Conservation (phyloP, 2,113 vertebrate species). For the Oxygymnocypris stewartii region DNA sequence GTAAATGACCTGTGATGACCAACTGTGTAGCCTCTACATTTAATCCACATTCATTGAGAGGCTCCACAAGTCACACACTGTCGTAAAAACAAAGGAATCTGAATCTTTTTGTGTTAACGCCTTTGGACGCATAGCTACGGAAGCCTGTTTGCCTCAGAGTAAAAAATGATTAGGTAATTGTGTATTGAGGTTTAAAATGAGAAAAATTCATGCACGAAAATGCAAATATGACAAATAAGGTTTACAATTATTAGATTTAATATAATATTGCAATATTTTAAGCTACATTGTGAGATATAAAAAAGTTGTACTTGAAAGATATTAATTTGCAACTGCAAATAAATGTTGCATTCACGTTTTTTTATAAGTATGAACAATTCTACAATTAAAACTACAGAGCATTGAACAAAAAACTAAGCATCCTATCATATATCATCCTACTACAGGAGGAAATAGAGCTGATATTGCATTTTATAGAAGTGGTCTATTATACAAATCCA, state of each 20-base stretch:
- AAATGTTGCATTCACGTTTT: not conserved
- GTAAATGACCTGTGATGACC: slow-evolving; percentile 44
- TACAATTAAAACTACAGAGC: not conserved
- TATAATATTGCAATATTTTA: not conserved
- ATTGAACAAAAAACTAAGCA: not conserved
- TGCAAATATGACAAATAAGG: not conserved
- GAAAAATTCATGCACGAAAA: not conserved
- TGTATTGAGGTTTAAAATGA: not conserved
- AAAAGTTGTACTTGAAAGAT: not conserved
- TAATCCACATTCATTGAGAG: slow-evolving; percentile 38
- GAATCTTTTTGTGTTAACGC: slow-evolving; percentile 10
- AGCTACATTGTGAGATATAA: not conserved
- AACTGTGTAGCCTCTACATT: slow-evolving; percentile 7
- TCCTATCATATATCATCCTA: not conserved
- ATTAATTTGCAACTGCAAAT: not conserved
- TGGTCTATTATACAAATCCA: not conserved
- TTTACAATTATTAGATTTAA: not conserved
- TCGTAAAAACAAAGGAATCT: not conserved
- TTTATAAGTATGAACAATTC: not conserved
- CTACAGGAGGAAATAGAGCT: not conserved
- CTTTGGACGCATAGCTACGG: not conserved
- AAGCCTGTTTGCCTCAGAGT: not conserved
- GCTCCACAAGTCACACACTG: not conserved
- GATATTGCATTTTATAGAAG: not conserved
- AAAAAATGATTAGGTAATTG: not conserved